These are phyloP conservation scores for Eremobia ochroleuca DNA, from an alignment of 2,888 invertebrate genomes.

Conservation along the genomic window DNA sequence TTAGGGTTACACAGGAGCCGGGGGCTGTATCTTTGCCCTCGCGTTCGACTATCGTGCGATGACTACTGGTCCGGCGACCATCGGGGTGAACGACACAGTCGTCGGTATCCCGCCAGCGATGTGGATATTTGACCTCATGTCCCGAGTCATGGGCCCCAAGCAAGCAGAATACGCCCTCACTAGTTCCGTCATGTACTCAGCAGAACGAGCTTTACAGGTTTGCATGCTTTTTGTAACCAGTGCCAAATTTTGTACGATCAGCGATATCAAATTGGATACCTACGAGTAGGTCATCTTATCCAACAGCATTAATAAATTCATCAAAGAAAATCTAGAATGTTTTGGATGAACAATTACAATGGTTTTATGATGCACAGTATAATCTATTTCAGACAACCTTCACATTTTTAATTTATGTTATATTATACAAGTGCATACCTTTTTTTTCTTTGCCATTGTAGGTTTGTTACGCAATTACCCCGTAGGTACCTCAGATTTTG, in stretches of 20 bases:
- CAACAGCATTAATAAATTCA: not conserved
- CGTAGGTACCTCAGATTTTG: not conserved
- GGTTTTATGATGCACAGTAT: not conserved
- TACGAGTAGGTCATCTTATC: not conserved
- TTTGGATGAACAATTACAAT: not conserved
- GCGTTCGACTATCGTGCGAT: constrained; percentile 93
- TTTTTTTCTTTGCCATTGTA: not conserved
- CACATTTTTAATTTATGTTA: not conserved
- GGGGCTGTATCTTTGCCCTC: constrained; percentile 92
- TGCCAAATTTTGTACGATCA: not conserved
- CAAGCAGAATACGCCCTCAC: constrained; percentile 93
- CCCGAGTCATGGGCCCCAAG: constrained; percentile 90
- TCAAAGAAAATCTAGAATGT: not conserved
- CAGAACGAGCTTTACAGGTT: constrained; percentile 92
- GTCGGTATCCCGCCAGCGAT: constrained; percentile 93
- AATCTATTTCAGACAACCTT: not conserved
- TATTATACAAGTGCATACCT: not conserved
- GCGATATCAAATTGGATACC: not conserved
- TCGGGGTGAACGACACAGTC: constrained; percentile 95
- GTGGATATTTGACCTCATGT: constrained; percentile 91
- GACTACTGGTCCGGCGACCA: constrained; percentile 83
- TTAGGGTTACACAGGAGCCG: constrained; percentile 86
- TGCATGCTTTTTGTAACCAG: not conserved
- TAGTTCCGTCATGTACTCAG: constrained; percentile 92
- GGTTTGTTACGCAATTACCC: too few species aligned